These are phyloP conservation scores for Masticophis lateralis DNA, from an alignment of 2,797 vertebrate species.

Conservation along the genomic window DNA sequence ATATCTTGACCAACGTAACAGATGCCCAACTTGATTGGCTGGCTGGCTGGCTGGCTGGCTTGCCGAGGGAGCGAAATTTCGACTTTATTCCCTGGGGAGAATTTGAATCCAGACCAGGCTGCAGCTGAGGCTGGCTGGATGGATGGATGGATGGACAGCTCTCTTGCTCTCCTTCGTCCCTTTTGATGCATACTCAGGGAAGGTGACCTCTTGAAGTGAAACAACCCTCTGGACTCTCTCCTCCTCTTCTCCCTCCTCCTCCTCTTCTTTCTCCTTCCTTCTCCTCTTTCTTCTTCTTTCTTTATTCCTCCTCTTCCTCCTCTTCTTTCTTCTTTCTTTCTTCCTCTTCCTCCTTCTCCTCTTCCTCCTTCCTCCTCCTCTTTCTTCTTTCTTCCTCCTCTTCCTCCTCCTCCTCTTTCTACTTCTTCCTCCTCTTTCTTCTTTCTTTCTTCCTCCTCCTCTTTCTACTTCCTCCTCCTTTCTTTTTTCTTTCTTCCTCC, in stretches of 20 bases:
- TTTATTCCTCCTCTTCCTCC: no score
- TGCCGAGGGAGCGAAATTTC: no score
- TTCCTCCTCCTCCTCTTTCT: background rate
- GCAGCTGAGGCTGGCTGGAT: background rate
- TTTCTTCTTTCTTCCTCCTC: no score
- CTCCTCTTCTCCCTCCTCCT: background rate
- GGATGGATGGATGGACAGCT: background rate
- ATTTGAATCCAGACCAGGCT: no score
- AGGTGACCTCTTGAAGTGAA: background rate
- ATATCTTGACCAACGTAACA: background rate
- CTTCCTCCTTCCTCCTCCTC: no score
- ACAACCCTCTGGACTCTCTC: background rate
- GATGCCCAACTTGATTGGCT: background rate
- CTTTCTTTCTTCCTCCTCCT: no score
- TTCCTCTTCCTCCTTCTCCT: no score
- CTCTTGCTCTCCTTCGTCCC: background rate
- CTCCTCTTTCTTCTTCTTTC: background rate
- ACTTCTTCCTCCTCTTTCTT: background rate
- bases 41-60: background rate
- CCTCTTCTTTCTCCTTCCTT: background rate
- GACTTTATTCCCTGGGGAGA: background rate
- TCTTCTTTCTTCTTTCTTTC: no score
- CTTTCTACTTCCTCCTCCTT: rapidly evolving
- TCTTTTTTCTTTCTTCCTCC: no score
- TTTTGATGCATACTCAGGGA: background rate